Base-by-base conservation (phyloP, 1,140 invertebrate genomes). In the Monochamus saltuarius region DNA sequence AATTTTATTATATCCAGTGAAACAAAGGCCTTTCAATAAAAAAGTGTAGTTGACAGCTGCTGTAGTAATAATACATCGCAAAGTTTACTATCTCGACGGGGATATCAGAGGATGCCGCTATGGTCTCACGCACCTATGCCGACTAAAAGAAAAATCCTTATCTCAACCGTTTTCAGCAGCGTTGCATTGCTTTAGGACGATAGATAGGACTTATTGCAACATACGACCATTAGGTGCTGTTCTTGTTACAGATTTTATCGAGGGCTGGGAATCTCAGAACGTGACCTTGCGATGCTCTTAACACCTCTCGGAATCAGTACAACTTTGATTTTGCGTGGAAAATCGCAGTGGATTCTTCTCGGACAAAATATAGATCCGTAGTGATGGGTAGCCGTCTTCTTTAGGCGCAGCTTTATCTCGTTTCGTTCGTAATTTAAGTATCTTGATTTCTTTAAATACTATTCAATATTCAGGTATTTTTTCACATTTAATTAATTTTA, bases 221-320 rank as follows among this genome's bases (percentile, higher is more conserved):
- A 69, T 71, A 69, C 62, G 65, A 66, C 67, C 67, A 71, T 71
- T 71, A 71, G 62, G 57, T 51, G 46, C 67, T 71, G 64, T 69
- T 68, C 59, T 71, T 69, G 69, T 71, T 68, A 54, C 58, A 55
- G 69, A 71, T 71, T 59, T 64, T 71, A 71, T 71, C 69, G 61
- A 34, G 61, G 46, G 45, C 58, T 56, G 62, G 56, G 60, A 65
- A 67, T 69, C 69, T 65, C 65, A 60, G 59, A 71, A 69, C 67
- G 69, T 71, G 69, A 68, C 65, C 69, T 71, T 67, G 69, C 67
- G 51, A 62, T 62, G 67, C 58, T 67, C 69, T 71, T 69, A 69
- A 71, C 69, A 71, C 69, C 69, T 71, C 52, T 51, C 49, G 43
- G 61, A 63, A 70, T 70, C 66, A 65, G 56, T 53, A 39, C 62